A percentile compares a stretch with the other conserved stretches of the same genome.
Conservation (phyloP, 2,888 invertebrate species). For the Stenotaenia linearis region DNA sequence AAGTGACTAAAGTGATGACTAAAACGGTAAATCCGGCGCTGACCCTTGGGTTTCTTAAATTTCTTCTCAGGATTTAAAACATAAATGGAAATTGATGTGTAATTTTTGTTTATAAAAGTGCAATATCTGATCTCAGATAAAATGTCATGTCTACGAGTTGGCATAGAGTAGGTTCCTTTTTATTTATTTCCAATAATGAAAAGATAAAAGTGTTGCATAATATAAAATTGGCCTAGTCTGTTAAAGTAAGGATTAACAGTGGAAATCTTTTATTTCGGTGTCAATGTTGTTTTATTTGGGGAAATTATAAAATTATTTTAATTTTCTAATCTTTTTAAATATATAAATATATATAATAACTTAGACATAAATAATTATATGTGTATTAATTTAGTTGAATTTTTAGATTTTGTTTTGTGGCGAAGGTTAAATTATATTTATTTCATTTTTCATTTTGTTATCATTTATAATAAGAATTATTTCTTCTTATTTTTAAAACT, state of each 20-base stretch:
- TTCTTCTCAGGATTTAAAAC: background rate
- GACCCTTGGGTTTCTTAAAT: background rate
- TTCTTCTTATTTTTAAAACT: background rate
- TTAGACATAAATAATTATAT: too few relatives aligned
- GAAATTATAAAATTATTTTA: background rate
- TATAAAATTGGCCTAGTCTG: background rate
- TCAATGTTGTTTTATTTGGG: background rate
- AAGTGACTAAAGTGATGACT: too few relatives aligned
- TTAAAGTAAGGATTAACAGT: background rate
- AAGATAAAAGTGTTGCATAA: background rate
- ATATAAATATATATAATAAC: too few relatives aligned
- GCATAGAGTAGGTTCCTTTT: slow-evolving; percentile 6
- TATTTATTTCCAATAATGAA: background rate
- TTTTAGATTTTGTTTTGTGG: background rate
- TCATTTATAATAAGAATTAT: background rate
- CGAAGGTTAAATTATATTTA: background rate
- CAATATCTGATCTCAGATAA: slow-evolving; percentile 7
- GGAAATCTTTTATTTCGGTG: background rate
- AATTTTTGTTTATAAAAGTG: background rate
- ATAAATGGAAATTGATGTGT: background rate
- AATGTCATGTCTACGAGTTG: background rate
- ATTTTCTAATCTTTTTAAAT: too few relatives aligned
- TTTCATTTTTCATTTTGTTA: background rate
- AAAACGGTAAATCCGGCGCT: too few relatives aligned
- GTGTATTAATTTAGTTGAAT: background rate